Evolutionary conservation across 2,113 vertebrate genomes (phyloP).

Genomic region (Corythornis vintsioides): DNA sequence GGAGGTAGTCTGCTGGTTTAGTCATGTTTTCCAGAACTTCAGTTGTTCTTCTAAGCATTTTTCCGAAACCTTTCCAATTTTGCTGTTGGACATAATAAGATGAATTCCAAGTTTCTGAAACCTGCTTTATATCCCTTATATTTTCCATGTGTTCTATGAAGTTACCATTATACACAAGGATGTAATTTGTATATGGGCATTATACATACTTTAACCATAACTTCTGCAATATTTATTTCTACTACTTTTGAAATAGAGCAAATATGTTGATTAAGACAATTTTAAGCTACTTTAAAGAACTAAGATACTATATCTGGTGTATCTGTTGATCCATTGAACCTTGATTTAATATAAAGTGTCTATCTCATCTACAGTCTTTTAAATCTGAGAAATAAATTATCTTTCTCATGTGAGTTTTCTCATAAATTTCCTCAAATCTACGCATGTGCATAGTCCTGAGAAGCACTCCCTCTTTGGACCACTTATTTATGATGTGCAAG

Average conservation of each 20-base stretch:
- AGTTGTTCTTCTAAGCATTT: background rate
- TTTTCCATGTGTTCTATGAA: slow-evolving; percentile 18
- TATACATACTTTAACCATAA: background rate
- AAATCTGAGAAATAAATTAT: background rate
- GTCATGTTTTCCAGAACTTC: background rate
- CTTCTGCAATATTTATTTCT: slow-evolving; percentile 22
- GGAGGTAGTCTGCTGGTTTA: background rate
- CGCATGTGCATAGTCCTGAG: background rate
- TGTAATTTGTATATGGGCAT: background rate
- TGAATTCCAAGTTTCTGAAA: slow-evolving; percentile 11
- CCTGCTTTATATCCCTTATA: background rate
- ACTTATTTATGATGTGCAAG: slow-evolving; percentile 31
- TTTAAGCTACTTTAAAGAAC: background rate
- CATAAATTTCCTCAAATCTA: background rate
- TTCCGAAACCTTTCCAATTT: background rate
- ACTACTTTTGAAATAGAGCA: background rate
- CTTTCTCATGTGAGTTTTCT: slow-evolving; percentile 14
- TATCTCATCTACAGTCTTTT: background rate
- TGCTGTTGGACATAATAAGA: background rate
- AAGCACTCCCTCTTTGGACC: background rate
- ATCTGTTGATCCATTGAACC: background rate
- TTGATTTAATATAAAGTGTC: background rate
- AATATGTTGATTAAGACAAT: background rate
- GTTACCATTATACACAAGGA: background rate
- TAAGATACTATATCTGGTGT: background rate